These are phyloP conservation scores for Zaprionus lachaisei DNA, from an alignment of 1,140 invertebrate genomes.

Conservation along the genomic window DNA sequence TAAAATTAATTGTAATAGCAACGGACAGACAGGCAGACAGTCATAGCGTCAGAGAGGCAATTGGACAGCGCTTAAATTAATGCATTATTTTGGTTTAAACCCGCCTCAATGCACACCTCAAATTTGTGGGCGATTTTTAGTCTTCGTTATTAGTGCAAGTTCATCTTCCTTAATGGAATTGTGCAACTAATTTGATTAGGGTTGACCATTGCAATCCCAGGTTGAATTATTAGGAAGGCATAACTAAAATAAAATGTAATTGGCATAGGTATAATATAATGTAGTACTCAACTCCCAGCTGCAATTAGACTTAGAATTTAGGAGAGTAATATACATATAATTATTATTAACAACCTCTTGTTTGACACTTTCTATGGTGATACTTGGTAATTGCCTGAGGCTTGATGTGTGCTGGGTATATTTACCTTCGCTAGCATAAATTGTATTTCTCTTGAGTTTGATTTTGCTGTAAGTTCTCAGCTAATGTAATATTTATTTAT, in stretches of 20 bases:
- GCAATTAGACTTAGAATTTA: neutral
- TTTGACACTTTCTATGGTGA: no score
- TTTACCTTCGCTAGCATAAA: no score
- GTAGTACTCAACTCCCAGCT: no score
- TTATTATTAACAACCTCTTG: neutral
- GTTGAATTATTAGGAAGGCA: neutral
- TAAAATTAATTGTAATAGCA: constrained; percentile 71
- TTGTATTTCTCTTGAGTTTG: no score
- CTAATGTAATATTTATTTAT: no score
- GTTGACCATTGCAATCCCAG: neutral
- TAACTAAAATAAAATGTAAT: neutral
- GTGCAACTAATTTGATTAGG: neutral
- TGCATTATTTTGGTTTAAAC: neutral
- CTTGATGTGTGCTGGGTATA: no score
- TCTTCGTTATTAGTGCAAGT: neutral
- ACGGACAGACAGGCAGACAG: neutral
- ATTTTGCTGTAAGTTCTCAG: no score
- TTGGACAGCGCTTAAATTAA: neutral
- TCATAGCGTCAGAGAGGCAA: neutral
- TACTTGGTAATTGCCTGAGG: no score
- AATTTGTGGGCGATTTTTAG: constrained; percentile 5
- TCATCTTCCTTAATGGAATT: neutral
- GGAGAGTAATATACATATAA: neutral
- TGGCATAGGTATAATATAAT: neutral
- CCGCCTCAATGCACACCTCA: neutral